phyloP scores from a whole-genome alignment of 2,797 vertebrate genomes.

The Pachyuromys duprasi region DNA sequence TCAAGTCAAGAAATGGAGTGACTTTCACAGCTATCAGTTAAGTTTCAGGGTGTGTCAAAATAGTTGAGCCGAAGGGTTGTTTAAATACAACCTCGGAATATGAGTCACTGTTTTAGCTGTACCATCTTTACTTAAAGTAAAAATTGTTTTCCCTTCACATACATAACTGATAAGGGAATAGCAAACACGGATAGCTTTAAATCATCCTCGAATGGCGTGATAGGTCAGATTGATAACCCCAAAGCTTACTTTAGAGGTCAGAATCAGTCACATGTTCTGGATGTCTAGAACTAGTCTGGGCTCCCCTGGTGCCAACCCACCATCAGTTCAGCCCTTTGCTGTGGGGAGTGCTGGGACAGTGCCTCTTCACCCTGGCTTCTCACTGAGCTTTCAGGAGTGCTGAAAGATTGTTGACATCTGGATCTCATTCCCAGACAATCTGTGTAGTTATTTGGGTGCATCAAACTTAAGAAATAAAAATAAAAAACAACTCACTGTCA shows the following conservation, averaged over 20 bases:
- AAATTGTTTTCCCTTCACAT: conserved; percentile 35
- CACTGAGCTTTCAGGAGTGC: not conserved
- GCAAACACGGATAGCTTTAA: conserved; percentile 45
- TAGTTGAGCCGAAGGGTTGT: not conserved
- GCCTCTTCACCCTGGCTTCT: not conserved
- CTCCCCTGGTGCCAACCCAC: not conserved
- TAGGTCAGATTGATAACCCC: not conserved
- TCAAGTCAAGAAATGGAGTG: conserved; percentile 36
- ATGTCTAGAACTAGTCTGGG: not conserved
- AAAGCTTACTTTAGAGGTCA: conserved; percentile 49
- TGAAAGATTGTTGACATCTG: not conserved
- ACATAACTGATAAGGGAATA: conserved; percentile 58
- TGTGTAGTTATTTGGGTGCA: not conserved
- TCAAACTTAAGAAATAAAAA: not conserved
- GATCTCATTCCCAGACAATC: not conserved
- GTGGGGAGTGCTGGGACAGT: not conserved
- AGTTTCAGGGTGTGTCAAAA: conserved; percentile 41
- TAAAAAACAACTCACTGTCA: not conserved
- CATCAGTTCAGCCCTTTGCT: not conserved
- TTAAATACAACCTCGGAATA: not conserved
- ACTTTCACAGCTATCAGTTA: not conserved
- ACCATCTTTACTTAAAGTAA: conserved; percentile 32
- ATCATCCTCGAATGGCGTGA: not conserved
- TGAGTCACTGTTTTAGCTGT: not conserved
- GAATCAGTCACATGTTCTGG: not conserved